Conservation (phyloP, 2,797 vertebrate species). For the Ciconia nigra region DNA sequence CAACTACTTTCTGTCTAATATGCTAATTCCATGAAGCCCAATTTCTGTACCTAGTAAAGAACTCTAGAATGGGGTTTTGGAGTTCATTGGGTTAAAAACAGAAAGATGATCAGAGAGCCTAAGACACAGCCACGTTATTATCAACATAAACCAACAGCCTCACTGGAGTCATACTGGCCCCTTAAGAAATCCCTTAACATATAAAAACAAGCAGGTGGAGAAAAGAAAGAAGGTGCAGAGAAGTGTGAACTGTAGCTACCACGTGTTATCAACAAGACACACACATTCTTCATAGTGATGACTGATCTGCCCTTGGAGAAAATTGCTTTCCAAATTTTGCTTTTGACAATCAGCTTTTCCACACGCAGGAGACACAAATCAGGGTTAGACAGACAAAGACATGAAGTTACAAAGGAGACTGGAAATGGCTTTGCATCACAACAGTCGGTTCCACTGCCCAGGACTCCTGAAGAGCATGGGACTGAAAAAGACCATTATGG, state of each 20-base stretch:
- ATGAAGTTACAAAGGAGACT: background rate
- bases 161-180: background rate
- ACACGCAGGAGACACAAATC: background rate
- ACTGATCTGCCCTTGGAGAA: background rate
- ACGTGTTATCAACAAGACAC: background rate
- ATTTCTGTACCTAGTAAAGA: background rate
- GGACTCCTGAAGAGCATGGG: background rate
- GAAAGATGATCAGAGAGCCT: background rate
- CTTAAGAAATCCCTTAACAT: background rate
- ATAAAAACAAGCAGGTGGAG: background rate
- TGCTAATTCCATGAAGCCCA: background rate
- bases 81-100: background rate
- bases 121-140: background rate
- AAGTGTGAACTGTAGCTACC: background rate
- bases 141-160: background rate
- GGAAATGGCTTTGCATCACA: background rate
- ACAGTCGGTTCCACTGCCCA: background rate
- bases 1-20: background rate
- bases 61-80: background rate
- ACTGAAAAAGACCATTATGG: background rate
- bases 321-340: background rate
- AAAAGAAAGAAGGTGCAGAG: background rate
- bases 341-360: background rate
- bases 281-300: background rate
- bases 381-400: background rate